Evolutionary conservation across 2,113 vertebrate genomes (phyloP), one percentile per base, ranked within the genome.

Genomic region (Syrrhaptes paradoxus): DNA sequence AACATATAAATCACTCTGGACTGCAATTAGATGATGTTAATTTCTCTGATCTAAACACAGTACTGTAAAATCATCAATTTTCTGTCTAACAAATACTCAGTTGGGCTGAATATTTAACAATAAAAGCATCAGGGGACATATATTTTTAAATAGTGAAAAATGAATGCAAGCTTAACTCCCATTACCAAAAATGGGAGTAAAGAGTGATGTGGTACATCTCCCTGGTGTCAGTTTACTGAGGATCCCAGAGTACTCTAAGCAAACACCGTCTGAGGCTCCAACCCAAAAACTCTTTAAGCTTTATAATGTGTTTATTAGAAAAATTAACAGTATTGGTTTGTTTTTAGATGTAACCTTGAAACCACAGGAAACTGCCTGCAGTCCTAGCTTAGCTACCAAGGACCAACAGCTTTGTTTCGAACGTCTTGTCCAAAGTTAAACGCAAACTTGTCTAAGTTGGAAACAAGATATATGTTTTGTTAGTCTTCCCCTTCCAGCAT

Each of bases 31-130:
- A 46, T 61, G 24, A 7, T 89, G 24, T 46, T 88, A 66, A 74
- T 73, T 84, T 92, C 17, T 71, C 43, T 82, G 32, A 81, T 73
- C 32, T 67, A 76, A 91, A 67, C 54, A 57, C 6, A 29, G 34
- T 62, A 66, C 28, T 62, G 17, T 66, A 73, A 91, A 93, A 89
- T 54, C 51, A 87, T 90, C 63, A 43, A 29, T 73, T 43, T 67
- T 49, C 38, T 76, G 22, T 63, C 51, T 54, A 65, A 87, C 29
- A 54, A 91, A 85, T 85, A 82, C 31, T 80, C 71, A 79, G 1
- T 34, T 79, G 43, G 59, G 12, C 24, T 85, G 66, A 91, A 85
- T 85, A 91, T 79, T 95, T 94, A 94, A 90, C 78, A 79, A 73
- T 83, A 82, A 80, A 20, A 55, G 12, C 38, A 89, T 24, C 24